phyloP scores from a whole-genome alignment of 2,113 vertebrate genomes.

The Anarrhichthys ocellatus region DNA sequence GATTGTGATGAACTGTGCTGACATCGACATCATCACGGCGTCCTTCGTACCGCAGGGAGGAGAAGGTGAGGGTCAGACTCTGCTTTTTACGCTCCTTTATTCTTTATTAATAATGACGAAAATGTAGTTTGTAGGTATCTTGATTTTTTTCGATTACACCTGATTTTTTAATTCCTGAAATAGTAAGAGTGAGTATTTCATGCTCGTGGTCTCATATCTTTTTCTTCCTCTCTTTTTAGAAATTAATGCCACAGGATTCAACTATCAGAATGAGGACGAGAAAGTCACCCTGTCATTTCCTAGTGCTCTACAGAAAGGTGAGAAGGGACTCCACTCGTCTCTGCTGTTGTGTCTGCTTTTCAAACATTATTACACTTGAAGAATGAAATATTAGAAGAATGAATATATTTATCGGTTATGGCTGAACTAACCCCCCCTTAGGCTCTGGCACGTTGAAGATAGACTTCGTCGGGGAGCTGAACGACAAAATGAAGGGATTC shows the following conservation, averaged over 20 bases:
- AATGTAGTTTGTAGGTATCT: no score
- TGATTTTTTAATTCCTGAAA: background rate
- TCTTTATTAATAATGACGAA: background rate
- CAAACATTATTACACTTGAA: background rate
- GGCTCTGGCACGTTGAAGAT: constrained; percentile 94
- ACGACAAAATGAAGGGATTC: constrained; percentile 99
- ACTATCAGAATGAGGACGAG: constrained; percentile 99
- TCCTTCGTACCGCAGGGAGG: constrained; percentile 94
- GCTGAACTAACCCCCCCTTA: constrained; percentile 64
- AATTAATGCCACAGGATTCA: constrained; percentile 98
- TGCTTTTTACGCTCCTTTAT: background rate
- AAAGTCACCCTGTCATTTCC: constrained; percentile 99
- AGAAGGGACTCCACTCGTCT: background rate
- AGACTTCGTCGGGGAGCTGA: constrained; percentile 97
- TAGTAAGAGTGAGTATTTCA: background rate
- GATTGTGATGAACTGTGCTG: constrained; percentile 99
- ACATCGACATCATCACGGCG: constrained; percentile 99
- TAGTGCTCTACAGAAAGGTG: constrained; percentile 93
- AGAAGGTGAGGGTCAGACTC: constrained; percentile 86
- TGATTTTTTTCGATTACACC: background rate
- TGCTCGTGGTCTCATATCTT: background rate
- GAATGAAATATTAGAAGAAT: constrained; percentile 1
- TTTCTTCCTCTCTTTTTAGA: constrained; percentile 78
- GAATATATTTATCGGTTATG: background rate
- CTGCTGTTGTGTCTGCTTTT: background rate